Conservation (phyloP, 2,113 vertebrate species). For the Cephalopholis sonnerati region DNA sequence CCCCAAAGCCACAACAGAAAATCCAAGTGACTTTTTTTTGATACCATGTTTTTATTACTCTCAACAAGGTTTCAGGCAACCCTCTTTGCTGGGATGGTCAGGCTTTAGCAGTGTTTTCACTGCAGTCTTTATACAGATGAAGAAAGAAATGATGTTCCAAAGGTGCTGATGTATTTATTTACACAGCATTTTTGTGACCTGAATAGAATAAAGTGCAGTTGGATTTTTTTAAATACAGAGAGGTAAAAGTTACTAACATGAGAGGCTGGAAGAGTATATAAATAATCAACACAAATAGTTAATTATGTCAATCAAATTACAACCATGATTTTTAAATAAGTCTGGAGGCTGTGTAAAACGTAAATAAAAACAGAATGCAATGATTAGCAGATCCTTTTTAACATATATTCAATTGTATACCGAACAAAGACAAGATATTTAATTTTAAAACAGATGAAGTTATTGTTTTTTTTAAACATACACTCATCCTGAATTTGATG, state of each 20-base stretch:
- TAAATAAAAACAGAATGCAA: too few species aligned
- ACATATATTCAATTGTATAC: too few species aligned
- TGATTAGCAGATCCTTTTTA: too few species aligned
- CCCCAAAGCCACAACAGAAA: background rate
- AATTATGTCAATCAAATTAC: background rate
- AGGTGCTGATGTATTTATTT: background rate
- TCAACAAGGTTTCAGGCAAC: background rate
- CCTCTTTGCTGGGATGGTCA: background rate
- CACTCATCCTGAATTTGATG: too few species aligned
- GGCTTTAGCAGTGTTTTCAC: background rate
- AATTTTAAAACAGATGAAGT: too few species aligned
- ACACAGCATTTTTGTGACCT: background rate
- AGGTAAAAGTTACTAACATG: background rate
- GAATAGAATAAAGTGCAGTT: background rate
- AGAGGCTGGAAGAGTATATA: background rate
- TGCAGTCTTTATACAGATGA: background rate
- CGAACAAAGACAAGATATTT: too few species aligned
- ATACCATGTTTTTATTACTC: background rate
- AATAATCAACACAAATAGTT: background rate
- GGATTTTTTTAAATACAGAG: background rate
- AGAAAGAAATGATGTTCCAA: background rate
- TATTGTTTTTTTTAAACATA: too few species aligned
- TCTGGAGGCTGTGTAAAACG: too few species aligned
- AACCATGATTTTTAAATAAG: background rate
- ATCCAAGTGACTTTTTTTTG: background rate